phyloP scores from a whole-genome alignment of 2,888 invertebrate genomes.

The Beris chalybata region DNA sequence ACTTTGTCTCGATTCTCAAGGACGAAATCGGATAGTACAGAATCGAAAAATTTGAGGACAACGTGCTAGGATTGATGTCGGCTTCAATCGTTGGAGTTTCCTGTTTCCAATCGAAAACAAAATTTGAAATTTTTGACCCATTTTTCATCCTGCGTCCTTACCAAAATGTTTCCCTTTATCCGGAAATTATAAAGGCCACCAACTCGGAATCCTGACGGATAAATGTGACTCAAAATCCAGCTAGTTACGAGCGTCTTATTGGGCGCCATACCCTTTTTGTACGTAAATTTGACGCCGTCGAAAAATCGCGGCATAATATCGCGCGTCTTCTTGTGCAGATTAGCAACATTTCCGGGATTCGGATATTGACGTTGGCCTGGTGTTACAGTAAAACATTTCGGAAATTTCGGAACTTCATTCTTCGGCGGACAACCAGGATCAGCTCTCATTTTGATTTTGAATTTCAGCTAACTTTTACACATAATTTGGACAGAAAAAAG shows the following conservation, averaged over 20 bases:
- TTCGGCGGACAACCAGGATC: slow-evolving; percentile 10
- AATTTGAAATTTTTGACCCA: neutral
- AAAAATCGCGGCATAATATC: slow-evolving; percentile 53
- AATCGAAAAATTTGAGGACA: slow-evolving; percentile 51
- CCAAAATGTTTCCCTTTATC: slow-evolving; percentile 48
- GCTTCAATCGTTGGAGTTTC: slow-evolving; percentile 52
- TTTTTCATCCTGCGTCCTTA: slow-evolving; percentile 38
- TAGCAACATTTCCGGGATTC: slow-evolving; percentile 53
- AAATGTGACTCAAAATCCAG: slow-evolving; percentile 52
- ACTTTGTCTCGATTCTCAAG: slow-evolving; percentile 43
- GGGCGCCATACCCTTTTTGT: slow-evolving; percentile 47
- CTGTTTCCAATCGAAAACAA: slow-evolving; percentile 40
- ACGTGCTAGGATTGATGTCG: slow-evolving; percentile 53
- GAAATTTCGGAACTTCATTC: slow-evolving; percentile 43
- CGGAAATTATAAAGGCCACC: slow-evolving; percentile 51
- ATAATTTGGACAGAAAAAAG: too few relatives aligned
- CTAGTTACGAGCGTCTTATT: slow-evolving; percentile 49
- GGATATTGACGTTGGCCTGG: slow-evolving; percentile 44
- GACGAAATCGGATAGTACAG: slow-evolving; percentile 48
- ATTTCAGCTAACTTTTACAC: too few relatives aligned
- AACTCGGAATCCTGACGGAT: slow-evolving; percentile 52
- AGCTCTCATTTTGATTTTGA: slow-evolving; percentile 9
- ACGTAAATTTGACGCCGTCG: slow-evolving; percentile 51
- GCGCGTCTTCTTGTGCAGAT: slow-evolving; percentile 51
- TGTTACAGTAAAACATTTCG: slow-evolving; percentile 47